Conservation (phyloP, 2,113 vertebrate species). For the Hemiscyllium ocellatum region DNA sequence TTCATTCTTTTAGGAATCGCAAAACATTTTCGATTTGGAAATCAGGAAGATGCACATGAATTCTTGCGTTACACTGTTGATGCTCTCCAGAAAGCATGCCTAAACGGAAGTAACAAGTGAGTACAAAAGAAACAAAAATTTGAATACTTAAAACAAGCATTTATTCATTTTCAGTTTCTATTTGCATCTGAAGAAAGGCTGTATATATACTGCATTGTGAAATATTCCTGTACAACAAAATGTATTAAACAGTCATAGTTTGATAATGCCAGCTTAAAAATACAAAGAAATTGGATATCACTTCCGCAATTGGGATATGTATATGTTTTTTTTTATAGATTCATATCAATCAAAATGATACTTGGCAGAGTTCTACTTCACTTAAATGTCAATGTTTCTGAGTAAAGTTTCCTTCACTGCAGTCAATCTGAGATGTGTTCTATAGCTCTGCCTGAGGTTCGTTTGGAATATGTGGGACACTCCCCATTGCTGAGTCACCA, state of each 20-base stretch:
- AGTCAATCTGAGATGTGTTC: background rate
- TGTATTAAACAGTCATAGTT: no score
- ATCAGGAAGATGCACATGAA: slow-evolving; percentile 94
- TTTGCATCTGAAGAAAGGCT: background rate
- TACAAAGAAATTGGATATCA: background rate
- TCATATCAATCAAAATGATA: background rate
- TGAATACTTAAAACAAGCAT: background rate
- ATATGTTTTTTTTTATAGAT: background rate
- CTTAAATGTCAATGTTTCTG: background rate
- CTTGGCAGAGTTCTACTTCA: background rate
- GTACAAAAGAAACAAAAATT: slow-evolving; percentile 44
- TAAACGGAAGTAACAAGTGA: slow-evolving; percentile 82
- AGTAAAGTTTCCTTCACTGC: background rate
- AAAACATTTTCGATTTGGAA: slow-evolving; percentile 88
- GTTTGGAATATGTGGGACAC: background rate
- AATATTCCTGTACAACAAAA: background rate
- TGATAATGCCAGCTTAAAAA: background rate
- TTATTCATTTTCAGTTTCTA: background rate
- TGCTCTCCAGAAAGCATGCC: slow-evolving; percentile 93
- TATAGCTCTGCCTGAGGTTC: background rate
- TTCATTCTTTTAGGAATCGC: slow-evolving; percentile 72
- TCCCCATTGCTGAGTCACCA: background rate
- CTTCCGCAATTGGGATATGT: background rate
- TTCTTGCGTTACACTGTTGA: slow-evolving; percentile 91
- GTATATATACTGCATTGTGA: background rate